Base-by-base conservation (phyloP, 2,113 vertebrate species). In the Pangasianodon gigas region DNA sequence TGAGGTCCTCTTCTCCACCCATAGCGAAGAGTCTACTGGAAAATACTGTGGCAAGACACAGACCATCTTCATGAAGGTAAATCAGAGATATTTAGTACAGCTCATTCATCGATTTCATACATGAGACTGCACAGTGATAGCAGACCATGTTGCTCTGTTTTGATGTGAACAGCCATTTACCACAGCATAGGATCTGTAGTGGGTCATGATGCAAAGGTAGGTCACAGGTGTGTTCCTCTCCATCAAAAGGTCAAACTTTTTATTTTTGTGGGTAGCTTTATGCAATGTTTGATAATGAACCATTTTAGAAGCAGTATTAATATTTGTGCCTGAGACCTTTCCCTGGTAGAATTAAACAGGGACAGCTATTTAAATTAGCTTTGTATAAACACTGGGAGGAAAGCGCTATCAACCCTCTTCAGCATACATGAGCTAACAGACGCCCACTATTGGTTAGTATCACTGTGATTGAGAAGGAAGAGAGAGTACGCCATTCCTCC, bases 51-150 rank as follows among this genome's bases (percentile, higher is more conserved):
- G 98, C 87, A 97, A 96, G 90, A 97, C 95, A 3, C 97, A 97
- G 89, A 98, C 97, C 24, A 90, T 99, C 93, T 96, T 97, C 91
- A 93, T 99, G 95, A 95, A 99, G 98, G 98, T 99, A 95, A 24
- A 58, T 7, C 62, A 51, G 19, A 52, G 16, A 29, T 13, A 52
- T 67, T 29, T 82, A 24, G 8, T 65, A 48, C 11, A 87, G 37
- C 54, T 79, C 6, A 79, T 62, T 87, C 0, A 77, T 79, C 62
- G n/a, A 6, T 79, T 8, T 44, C 5, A 37, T 37, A 51, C 46
- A 51, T n/a, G 26, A 84, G n/a, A 13, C 9, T 52, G 16, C 3
- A 52, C 2, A 11, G 41, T 3, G 13, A 26, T 54, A 81, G 51
- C 29, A 58, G 52, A 83, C 26, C 51, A 13, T 75, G 14, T 56